These are phyloP conservation scores for Patiria miniata DNA, from an alignment of 35 echinoderm and acorn worm genomes.

Conservation along the genomic window DNA sequence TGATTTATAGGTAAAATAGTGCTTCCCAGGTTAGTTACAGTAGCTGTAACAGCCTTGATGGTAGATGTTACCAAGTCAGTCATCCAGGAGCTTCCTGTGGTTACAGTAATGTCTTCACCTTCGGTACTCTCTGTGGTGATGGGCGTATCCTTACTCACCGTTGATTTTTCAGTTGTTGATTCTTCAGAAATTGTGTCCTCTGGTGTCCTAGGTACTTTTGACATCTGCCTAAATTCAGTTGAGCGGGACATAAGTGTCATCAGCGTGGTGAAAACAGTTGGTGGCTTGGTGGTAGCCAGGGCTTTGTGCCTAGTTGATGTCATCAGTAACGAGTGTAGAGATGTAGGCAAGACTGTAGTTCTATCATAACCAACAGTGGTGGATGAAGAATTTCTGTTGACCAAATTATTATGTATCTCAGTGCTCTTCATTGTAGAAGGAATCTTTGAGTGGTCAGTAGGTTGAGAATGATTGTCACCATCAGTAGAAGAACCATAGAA, in stretches of 20 bases:
- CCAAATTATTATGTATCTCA: no score
- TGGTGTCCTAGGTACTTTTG: not conserved
- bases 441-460: no score
- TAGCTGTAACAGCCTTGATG: conserved; percentile 5
- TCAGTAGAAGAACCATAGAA: no score
- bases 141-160: not conserved
- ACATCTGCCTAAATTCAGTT: not conserved
- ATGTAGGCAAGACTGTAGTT: not conserved
- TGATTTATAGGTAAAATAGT: not conserved
- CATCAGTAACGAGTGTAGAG: not conserved
- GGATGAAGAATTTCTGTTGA: no score
- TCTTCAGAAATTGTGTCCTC: not conserved
- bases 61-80: not conserved
- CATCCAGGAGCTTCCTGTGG: not conserved
- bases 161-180: not conserved
- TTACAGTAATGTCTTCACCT: not conserved
- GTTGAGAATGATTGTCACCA: no score
- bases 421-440: no score
- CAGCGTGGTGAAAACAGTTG: not conserved
- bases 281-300: not conserved
- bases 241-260: not conserved
- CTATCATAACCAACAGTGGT: no score
- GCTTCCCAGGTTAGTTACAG: not conserved
- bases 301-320: not conserved
- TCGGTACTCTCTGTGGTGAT: not conserved